phyloP scores from a whole-genome alignment of 2,113 vertebrate species.

The Emydura subglobosa region DNA sequence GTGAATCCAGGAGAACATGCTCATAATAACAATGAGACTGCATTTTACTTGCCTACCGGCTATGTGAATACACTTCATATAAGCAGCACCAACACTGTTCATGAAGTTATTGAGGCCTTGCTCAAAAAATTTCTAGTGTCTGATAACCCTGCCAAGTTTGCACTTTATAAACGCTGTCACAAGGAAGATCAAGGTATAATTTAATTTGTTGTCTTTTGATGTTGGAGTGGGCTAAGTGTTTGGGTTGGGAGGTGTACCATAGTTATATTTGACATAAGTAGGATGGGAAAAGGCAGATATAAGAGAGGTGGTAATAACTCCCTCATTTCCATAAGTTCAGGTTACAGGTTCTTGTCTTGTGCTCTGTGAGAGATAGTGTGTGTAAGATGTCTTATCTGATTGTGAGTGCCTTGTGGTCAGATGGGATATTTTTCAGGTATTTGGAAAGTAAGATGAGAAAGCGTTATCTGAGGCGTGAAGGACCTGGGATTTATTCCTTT shows the following conservation, averaged over 20 bases:
- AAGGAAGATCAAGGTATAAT: constrained; percentile 93
- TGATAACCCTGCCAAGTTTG: constrained; percentile 97
- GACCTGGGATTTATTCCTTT: background rate
- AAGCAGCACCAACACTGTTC: constrained; percentile 93
- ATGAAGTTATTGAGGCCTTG: constrained; percentile 93
- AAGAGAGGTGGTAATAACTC: rapidly evolving
- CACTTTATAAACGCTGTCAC: constrained; percentile 93
- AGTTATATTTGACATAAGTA: background rate
- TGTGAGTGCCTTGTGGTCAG: background rate
- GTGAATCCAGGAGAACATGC: constrained; percentile 52
- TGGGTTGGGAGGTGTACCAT: background rate
- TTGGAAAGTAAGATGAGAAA: background rate
- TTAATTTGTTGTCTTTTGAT: background rate
- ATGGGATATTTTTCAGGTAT: background rate
- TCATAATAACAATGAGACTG: constrained; percentile 74
- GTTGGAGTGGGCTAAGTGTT: too few species aligned
- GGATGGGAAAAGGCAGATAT: background rate
- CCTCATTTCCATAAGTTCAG: background rate
- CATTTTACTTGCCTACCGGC: constrained; percentile 87
- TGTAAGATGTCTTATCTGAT: background rate
- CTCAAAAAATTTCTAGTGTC: constrained; percentile 92
- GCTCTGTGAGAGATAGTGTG: background rate
- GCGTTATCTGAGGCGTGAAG: background rate
- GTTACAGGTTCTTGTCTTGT: background rate
- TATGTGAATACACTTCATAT: constrained; percentile 92